These are phyloP conservation scores for Drosophila nigricruria DNA, from an alignment of 2,888 invertebrate genomes.

Conservation along the genomic window DNA sequence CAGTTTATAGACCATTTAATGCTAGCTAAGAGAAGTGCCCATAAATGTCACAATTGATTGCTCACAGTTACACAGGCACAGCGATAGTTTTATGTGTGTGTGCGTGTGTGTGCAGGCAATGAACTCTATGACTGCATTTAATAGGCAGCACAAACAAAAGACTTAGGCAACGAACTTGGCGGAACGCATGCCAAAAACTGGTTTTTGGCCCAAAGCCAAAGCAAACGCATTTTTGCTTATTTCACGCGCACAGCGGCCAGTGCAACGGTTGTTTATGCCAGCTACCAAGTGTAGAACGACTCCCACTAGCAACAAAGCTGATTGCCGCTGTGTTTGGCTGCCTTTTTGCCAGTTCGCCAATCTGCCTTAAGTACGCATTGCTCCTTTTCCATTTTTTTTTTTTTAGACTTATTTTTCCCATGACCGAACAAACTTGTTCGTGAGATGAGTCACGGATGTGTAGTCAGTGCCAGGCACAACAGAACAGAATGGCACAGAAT, in stretches of 20 bases:
- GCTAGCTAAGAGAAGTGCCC: conserved; percentile 19
- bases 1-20: conserved; percentile 40
- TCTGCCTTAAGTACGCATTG: conserved; percentile 30
- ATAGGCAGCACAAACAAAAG: conserved; percentile 67
- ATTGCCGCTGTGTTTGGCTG: conserved; percentile 7
- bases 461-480: conserved; percentile 31
- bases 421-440: conserved; percentile 65
- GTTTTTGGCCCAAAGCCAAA: conserved; percentile 51
- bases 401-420: conserved; percentile 51
- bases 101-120: conserved; percentile 56
- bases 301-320: conserved; percentile 32
- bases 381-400: conserved; percentile 45
- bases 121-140: conserved; percentile 66
- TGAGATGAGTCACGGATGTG: conserved; percentile 39
- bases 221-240: conserved; percentile 58
- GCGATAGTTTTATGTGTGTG: conserved; percentile 10
- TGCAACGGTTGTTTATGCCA: conserved; percentile 63
- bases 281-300: not conserved
- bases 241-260: conserved; percentile 25
- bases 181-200: conserved; percentile 66
- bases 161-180: conserved; percentile 77
- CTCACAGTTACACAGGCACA: conserved; percentile 9
- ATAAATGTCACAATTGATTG: conserved; percentile 46
- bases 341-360: conserved; percentile 12
- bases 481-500: conserved; percentile 46